Conservation (phyloP, 2,888 invertebrate genomes). For the Scaeva pyrastri region DNA sequence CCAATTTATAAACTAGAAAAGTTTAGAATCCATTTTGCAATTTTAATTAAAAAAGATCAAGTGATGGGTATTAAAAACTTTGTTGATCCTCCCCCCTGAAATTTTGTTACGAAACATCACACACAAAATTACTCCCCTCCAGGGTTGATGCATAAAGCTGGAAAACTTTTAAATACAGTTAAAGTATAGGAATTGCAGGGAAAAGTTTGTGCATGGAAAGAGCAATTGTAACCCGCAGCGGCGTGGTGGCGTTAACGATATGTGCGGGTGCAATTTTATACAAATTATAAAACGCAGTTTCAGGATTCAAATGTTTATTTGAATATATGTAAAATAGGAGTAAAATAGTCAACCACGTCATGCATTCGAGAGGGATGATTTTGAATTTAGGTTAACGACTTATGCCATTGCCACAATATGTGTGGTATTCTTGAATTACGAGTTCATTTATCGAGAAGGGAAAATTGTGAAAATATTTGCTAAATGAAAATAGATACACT, state of each 20-base stretch:
- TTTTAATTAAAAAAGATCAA: constrained; percentile 8
- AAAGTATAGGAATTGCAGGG: not conserved
- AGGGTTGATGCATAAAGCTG: not conserved
- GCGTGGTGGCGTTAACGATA: not conserved
- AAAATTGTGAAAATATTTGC: not conserved
- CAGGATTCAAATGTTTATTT: constrained; percentile 25
- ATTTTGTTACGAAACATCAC: constrained; percentile 22
- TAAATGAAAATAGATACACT: constrained; percentile 4
- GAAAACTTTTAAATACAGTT: constrained; percentile 2
- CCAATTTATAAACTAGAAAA: constrained; percentile 31
- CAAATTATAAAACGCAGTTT: constrained; percentile 12
- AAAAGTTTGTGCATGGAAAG: not conserved
- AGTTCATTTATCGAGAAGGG: not conserved
- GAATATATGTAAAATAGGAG: constrained; percentile 6
- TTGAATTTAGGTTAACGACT: constrained; percentile 28
- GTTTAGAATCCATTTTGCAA: constrained; percentile 11
- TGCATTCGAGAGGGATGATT: constrained; percentile 9
- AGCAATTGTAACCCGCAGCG: constrained; percentile 14
- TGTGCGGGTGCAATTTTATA: constrained; percentile 15
- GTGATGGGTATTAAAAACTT: not conserved
- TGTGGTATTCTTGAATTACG: constrained; percentile 22
- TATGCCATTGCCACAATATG: not conserved
- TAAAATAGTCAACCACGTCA: not conserved
- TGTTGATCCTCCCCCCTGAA: constrained; percentile 4
- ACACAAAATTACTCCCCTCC: constrained; percentile 1